phyloP scores from a whole-genome alignment of 2,113 vertebrate genomes.

The Xiphophorus couchianus region DNA sequence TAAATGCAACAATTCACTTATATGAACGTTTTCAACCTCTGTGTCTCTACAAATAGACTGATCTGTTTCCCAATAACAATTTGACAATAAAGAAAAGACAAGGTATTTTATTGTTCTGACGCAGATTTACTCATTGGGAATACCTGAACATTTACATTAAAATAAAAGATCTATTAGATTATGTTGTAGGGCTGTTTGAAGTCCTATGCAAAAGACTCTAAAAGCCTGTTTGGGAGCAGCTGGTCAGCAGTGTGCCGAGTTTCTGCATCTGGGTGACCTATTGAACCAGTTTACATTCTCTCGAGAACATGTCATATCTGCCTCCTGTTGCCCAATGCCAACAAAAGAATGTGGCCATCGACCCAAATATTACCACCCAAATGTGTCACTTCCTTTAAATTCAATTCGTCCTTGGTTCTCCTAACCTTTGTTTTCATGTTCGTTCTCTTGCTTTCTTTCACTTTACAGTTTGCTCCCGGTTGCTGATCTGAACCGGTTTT shows the following conservation, averaged over 20 bases:
- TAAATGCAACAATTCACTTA: too few species aligned
- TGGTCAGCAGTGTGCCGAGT: conserved; percentile 12
- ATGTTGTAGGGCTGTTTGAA: not conserved
- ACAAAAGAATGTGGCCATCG: conserved; percentile 1
- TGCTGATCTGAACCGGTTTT: conserved; percentile 49
- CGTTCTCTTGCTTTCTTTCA: conserved; percentile 1
- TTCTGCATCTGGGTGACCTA: conserved; percentile 9
- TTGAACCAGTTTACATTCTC: conserved; percentile 28
- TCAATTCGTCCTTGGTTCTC: conserved; percentile 16
- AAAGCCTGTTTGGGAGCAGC: conserved; percentile 7
- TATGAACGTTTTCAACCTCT: too few species aligned
- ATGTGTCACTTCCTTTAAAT: conserved; percentile 17
- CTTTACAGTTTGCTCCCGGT: conserved; percentile 6
- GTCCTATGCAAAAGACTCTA: not conserved
- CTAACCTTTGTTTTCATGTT: conserved; percentile 10
- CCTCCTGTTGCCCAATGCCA: conserved; percentile 8
- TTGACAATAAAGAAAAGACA: not conserved
- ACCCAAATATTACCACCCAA: conserved; percentile 10
- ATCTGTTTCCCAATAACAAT: not conserved
- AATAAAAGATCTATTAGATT: not conserved
- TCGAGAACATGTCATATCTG: conserved; percentile 13
- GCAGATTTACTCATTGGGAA: not conserved
- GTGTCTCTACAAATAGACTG: not conserved
- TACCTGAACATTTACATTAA: not conserved
- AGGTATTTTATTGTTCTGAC: not conserved